Base-by-base conservation (phyloP, 2,797 vertebrate species). In the Gymnoscopelus braueri region DNA sequence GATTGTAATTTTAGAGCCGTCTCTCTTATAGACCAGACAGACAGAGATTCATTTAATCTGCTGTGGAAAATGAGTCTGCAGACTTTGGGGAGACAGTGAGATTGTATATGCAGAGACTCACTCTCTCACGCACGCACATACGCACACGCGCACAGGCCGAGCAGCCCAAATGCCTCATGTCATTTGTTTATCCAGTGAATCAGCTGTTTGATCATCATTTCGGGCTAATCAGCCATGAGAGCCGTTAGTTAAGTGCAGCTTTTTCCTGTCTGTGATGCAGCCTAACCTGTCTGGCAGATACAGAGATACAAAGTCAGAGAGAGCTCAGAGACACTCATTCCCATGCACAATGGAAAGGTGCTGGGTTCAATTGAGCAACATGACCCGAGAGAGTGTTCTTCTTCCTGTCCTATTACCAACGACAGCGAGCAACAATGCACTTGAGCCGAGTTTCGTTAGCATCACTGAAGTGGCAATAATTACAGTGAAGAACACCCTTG, bases 151-250 rank as follows among this genome's bases (percentile, higher is more conserved):
- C 6, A 19, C 10, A 48, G 9, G 11, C 29, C 12, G 29, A 44
- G 49, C 67, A 63, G 70, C 78, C 61, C 54, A 61, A 29, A 51
- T 19, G 67, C 71, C 10, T 54, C 61, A 78, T 87, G 82, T 84
- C 82, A 48, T 82, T 63, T 85, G 80, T 88, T 87, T 74, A 86
- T 87, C 82, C 71, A 80, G 83, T 86, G 82, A 90, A 74, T 89
- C 84, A 89, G 81, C 69, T 81, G 83, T 88, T 89, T 88, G 84
- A 89, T 88, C 86, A 84, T 78, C 77, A 87, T 81, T 85, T 74
- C 76, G 78, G 87, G 86, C 89, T 88, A 89, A 89, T 88, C 86
- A 84, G 73, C 78, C 80, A 60, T 80, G 83, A 82, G 84, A 84
- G 74, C 81, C 75, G 84, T 81, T 63, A 84, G 76, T 86, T 58